phyloP scores from a whole-genome alignment of 2,888 invertebrate species.

The Isotomurus palustris region DNA sequence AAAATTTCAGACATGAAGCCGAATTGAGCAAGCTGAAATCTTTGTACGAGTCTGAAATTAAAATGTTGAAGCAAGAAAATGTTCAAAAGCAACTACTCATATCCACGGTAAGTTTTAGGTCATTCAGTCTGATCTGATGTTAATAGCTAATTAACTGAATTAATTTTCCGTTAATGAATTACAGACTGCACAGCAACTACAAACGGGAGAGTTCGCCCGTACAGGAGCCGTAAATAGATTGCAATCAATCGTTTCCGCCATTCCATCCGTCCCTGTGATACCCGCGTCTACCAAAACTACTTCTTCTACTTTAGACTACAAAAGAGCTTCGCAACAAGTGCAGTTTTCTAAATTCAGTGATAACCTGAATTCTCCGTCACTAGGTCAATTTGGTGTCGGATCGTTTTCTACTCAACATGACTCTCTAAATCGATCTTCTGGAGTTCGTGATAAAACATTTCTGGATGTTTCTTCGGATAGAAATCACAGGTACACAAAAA shows the following conservation, averaged over 20 bases:
- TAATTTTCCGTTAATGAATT: neutral
- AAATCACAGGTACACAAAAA: neutral
- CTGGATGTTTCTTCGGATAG: no score
- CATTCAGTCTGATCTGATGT: neutral
- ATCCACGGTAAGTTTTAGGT: conserved; percentile 26
- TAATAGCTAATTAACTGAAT: neutral
- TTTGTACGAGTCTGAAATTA: conserved; percentile 33
- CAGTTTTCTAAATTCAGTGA: no score
- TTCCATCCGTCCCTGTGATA: no score
- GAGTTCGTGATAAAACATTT: no score
- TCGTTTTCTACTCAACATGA: no score
- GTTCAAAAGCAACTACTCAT: conserved; percentile 38
- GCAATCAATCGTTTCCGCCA: conserved; percentile 10
- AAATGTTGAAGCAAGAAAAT: conserved; percentile 31
- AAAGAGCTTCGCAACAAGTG: no score
- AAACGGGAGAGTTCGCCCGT: conserved; percentile 24
- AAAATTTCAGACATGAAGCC: conserved; percentile 18
- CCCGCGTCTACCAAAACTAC: no score
- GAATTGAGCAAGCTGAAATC: conserved; percentile 28
- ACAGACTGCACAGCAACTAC: conserved; percentile 38
- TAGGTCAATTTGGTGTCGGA: no score
- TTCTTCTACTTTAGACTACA: no score
- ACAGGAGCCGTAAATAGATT: conserved; percentile 11
- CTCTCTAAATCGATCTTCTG: no score
- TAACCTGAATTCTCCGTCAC: no score